A percentile compares a stretch with the other conserved stretches of the same genome.
These are phyloP conservation scores for Crotalus horridus DNA, from an alignment of 2,113 vertebrate genomes.

Conservation along the genomic window DNA sequence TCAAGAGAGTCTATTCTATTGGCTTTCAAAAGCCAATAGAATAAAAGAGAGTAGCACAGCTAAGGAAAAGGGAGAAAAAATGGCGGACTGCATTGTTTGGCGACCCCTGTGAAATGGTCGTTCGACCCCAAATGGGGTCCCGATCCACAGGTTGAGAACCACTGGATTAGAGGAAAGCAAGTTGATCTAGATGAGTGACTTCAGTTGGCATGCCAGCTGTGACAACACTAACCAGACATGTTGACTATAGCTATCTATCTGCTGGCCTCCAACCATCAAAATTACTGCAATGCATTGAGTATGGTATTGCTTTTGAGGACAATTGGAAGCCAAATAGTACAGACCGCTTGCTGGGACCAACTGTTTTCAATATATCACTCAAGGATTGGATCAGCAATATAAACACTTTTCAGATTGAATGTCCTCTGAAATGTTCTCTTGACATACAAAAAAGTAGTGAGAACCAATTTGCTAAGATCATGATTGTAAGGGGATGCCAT, in stretches of 20 bases:
- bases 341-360: background rate
- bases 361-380: background rate
- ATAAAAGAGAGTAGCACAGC: too few species aligned
- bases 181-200: background rate
- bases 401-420: background rate
- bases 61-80: too few species aligned
- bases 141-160: too few species aligned
- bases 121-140: too few species aligned
- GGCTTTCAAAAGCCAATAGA: too few species aligned
- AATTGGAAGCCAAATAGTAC: background rate
- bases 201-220: background rate
- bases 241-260: background rate
- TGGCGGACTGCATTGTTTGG: too few species aligned
- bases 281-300: background rate
- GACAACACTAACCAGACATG: background rate
- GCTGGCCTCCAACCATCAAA: background rate
- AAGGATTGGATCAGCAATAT: background rate
- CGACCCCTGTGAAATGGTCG: too few species aligned
- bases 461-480: background rate
- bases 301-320: background rate
- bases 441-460: background rate
- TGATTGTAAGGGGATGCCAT: background rate
- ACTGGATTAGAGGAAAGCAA: too few species aligned
- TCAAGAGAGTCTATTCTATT: too few species aligned
- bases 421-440: background rate